These are phyloP conservation scores for Ammodytes marinus DNA, from an alignment of 2,113 vertebrate genomes.

Conservation along the genomic window DNA sequence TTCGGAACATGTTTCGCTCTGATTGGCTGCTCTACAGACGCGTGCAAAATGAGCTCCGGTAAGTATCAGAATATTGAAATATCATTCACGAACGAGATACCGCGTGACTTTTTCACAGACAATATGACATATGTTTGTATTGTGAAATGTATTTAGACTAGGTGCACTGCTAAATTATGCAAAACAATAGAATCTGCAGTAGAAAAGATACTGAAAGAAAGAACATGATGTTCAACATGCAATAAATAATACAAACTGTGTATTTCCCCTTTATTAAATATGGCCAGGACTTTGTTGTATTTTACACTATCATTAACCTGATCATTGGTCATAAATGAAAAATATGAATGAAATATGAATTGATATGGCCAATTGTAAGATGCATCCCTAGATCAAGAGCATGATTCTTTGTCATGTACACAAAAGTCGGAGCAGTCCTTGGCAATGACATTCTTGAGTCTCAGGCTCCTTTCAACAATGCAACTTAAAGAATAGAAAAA, in stretches of 20 bases:
- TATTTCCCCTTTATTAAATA: neutral
- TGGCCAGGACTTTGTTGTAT: neutral
- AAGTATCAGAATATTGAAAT: slow-evolving; percentile 38
- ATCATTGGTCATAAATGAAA: neutral
- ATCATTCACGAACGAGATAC: neutral
- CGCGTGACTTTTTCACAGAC: neutral
- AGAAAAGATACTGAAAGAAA: neutral
- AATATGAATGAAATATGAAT: neutral
- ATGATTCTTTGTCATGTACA: too few species aligned
- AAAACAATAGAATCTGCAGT: neutral
- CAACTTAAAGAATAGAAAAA: too few species aligned
- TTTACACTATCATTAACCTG: neutral
- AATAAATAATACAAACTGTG: neutral
- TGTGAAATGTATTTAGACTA: neutral
- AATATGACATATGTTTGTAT: too few species aligned
- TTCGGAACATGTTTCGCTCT: neutral
- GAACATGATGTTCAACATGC: neutral
- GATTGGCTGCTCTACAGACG: slow-evolving; percentile 11
- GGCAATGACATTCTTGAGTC: too few species aligned
- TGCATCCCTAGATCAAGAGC: too few species aligned
- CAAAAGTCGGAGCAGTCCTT: too few species aligned
- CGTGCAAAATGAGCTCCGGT: slow-evolving; percentile 69
- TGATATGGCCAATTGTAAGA: too few species aligned
- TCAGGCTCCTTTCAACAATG: too few species aligned
- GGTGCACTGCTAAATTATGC: neutral